Percentiles rank a stretch among this genome's conserved stretches.
Evolutionary conservation across 64 coral and sea anemone species (phyloP).

Genomic region (Stylophora pistillata): DNA sequence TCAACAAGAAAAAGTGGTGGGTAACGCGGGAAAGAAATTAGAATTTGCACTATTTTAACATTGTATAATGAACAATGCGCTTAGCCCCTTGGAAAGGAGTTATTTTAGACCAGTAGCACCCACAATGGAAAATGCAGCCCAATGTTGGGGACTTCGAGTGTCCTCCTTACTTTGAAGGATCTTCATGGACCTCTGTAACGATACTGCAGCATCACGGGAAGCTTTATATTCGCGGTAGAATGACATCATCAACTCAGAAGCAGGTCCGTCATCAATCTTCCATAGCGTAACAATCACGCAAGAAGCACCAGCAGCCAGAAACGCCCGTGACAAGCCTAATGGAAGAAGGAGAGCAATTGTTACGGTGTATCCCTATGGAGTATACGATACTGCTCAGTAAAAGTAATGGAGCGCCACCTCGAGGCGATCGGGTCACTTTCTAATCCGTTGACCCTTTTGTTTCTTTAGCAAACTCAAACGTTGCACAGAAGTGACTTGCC

Average conservation of each 20-base stretch:
- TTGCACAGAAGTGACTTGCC: too few species aligned
- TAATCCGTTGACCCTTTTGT: too few species aligned
- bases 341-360: neutral
- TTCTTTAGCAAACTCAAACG: too few species aligned
- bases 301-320: conserved; percentile 59
- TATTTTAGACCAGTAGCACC: conserved; percentile 33
- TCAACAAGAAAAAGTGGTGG: too few species aligned
- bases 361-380: too few species aligned
- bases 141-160: conserved; percentile 44
- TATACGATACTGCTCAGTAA: too few species aligned
- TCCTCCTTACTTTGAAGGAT: conserved; percentile 30
- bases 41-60: neutral
- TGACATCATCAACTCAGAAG: conserved; percentile 37
- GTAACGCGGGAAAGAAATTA: too few species aligned
- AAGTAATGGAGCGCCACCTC: too few species aligned
- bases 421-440: too few species aligned
- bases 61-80: neutral
- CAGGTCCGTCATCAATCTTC: conserved; percentile 54
- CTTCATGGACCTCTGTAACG: conserved; percentile 69
- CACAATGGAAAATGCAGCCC: conserved; percentile 71
- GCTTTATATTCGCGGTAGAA: conserved; percentile 72
- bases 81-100: neutral
- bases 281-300: conserved; percentile 68
- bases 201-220: conserved; percentile 65
- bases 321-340: conserved; percentile 72